Evolutionary conservation across 1,140 invertebrate genomes (phyloP).

Genomic region (Mamestra configurata): DNA sequence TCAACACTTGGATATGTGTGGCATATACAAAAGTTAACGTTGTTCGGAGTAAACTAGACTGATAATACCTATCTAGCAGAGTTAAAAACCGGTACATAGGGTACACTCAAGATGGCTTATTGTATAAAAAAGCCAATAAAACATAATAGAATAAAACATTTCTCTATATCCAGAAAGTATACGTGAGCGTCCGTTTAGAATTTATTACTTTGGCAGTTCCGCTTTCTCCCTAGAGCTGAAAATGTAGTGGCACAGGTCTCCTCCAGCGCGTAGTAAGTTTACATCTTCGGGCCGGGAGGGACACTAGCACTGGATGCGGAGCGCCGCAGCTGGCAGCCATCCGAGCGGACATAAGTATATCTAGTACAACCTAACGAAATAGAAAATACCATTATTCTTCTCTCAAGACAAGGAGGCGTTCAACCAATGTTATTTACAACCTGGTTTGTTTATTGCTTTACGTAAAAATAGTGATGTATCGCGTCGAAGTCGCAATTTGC

Average conservation of each 20-base stretch:
- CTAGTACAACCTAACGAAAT: conserved; percentile 80
- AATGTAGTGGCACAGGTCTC: conserved; percentile 26
- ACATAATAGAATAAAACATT: conserved; percentile 18
- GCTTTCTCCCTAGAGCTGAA: conserved; percentile 10
- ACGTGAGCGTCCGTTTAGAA: conserved; percentile 13
- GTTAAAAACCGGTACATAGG: background rate
- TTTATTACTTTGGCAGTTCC: conserved; percentile 29
- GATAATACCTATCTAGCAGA: background rate
- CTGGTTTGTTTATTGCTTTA: conserved; percentile 76
- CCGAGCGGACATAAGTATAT: conserved; percentile 80
- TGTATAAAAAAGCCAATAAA: background rate
- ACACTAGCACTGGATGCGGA: conserved; percentile 59
- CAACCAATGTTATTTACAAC: conserved; percentile 81
- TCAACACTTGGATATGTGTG: background rate
- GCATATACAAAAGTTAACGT: background rate
- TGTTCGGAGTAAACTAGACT: background rate
- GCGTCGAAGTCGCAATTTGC: conserved; percentile 27
- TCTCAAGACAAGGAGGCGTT: conserved; percentile 81
- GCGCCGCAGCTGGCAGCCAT: conserved; percentile 79
- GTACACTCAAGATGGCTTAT: background rate
- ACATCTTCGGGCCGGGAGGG: conserved; percentile 65
- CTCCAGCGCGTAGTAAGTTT: conserved; percentile 56
- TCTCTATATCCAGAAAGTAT: background rate
- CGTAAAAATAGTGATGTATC: conserved; percentile 53
- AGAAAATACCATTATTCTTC: conserved; percentile 86